Evolutionary conservation across 2,888 invertebrate genomes (phyloP), one percentile per base, ranked within the genome.

Genomic region (Scaptomyza cyrtandrae): DNA sequence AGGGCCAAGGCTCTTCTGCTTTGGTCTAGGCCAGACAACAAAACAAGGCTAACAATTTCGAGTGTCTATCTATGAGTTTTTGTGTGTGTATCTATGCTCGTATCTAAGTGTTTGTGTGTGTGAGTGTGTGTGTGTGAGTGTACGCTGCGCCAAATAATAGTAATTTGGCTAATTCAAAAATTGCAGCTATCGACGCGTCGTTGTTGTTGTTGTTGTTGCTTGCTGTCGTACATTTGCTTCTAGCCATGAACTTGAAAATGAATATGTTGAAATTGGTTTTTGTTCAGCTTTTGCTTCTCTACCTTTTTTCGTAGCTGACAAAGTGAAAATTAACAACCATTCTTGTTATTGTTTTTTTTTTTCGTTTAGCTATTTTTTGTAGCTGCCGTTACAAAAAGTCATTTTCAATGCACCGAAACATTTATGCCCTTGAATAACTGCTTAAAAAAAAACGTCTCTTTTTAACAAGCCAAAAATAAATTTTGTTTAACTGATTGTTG

Each of bases 161-260:
- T 85, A 84, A 85, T 88, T 85, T 85, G 74, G 87, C 87, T 88
- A 88, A 85, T 86, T 80, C 85, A 75, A 75, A 88, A 84, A 85
- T 88, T 88, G 85, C 77, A 73, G 87, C 75, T 67, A 75, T 83
- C 64, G 65, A 71, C 86, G 70, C 77, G 63, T 58, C 59, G 56
- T 45, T 65, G 50, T 64, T 63, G 56, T 45, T 65, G 50, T 64
- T 63, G 60, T 41, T 60, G 48, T 54, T 59, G 48, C 19, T 54
- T 60, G 48, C 24, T 57, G 49, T 43, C 60, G 49, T 41, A 43
- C 13, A 35, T 44, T 49, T 53, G 71, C 78, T 78, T 66, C 67
- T 83, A 86, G 80, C 87, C 88, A 59, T 85, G 85, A 86, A 86
- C 85, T 86, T 86, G 85, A 85, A 83, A 84, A 67, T 67, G 66